These are phyloP conservation scores for Notamacropus eugenii DNA, from an alignment of 2,797 vertebrate genomes.

Conservation along the genomic window DNA sequence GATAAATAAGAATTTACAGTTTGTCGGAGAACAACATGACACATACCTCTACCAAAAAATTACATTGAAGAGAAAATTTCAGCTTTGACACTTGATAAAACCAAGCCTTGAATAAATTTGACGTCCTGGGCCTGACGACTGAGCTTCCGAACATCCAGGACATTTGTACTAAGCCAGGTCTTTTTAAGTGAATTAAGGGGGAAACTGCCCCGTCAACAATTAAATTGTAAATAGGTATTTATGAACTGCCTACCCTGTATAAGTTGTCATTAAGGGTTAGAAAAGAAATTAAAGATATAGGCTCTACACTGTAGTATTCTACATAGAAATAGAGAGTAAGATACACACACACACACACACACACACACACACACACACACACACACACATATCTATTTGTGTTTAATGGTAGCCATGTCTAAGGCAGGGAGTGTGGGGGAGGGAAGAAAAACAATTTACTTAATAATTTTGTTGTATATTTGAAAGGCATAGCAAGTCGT, in stretches of 20 bases:
- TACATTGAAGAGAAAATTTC: background rate
- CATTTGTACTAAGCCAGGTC: background rate
- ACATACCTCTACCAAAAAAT: background rate
- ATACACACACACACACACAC: no score
- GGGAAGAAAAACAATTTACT: no score
- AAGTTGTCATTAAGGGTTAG: background rate
- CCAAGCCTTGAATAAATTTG: background rate
- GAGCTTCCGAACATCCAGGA: background rate
- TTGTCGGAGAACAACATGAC: background rate
- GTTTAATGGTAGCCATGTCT: no score
- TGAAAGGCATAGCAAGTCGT: no score
- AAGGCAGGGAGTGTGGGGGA: no score
- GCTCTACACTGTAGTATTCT: background rate
- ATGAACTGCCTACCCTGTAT: background rate
- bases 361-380: no score
- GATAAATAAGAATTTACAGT: background rate
- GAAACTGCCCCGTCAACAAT: rapidly evolving
- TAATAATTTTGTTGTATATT: no score
- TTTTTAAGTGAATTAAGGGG: background rate
- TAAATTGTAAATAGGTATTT: background rate
- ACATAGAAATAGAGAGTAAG: background rate
- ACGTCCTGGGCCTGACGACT: background rate
- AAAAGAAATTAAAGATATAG: background rate
- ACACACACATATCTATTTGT: no score
- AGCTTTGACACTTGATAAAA: background rate